These are phyloP conservation scores for Rhabdomys pumilio DNA, from an alignment of 2,797 vertebrate genomes.

Conservation along the genomic window DNA sequence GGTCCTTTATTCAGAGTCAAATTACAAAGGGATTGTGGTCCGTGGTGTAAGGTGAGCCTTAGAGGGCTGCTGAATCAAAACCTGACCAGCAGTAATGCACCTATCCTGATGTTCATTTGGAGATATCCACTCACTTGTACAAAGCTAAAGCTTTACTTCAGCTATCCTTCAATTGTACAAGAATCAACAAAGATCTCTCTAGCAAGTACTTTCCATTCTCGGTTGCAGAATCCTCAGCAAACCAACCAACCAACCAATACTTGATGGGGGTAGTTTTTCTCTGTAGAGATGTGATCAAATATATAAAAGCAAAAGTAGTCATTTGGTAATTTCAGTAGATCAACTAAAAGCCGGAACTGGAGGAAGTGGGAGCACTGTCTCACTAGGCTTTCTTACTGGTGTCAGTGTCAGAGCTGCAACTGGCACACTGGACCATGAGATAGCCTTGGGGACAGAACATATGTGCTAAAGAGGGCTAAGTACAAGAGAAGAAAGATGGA, in stretches of 20 bases:
- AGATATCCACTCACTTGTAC: not conserved
- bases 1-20: not conserved
- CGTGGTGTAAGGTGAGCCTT: not conserved
- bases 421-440: not conserved
- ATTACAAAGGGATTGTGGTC: not conserved
- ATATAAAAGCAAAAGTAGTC: not conserved
- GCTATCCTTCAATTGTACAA: not conserved
- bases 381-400: not conserved
- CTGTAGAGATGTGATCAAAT: not conserved
- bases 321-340: not conserved
- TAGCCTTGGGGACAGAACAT: not conserved
- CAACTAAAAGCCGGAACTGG: not conserved
- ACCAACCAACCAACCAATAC: not conserved
- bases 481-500: not conserved
- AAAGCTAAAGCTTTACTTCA: not conserved
- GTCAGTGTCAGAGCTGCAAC: no score
- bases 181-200: not conserved
- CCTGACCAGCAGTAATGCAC: not conserved
- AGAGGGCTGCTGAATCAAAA: not conserved
- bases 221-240: not conserved
- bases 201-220: not conserved
- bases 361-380: not conserved
- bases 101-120: not conserved
- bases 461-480: not conserved
- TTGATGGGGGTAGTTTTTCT: not conserved